These are phyloP conservation scores for Drosophila sordidula DNA, from an alignment of 2,888 invertebrate species.

Conservation along the genomic window DNA sequence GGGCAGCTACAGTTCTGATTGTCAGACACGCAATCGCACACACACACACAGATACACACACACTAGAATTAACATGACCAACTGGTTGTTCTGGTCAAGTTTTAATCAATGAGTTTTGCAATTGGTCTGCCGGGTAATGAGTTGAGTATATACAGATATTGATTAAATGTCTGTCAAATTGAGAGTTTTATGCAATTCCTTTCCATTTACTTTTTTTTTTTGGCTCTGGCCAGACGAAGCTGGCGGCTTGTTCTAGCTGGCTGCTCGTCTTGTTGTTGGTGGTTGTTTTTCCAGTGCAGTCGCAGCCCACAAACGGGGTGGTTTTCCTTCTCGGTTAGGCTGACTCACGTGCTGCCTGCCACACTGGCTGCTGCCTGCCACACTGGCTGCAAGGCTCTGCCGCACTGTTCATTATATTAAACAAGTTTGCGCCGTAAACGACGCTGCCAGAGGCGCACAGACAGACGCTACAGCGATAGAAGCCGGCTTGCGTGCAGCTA, in stretches of 20 bases:
- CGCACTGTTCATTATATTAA: slow-evolving; percentile 78
- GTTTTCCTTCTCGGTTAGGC: slow-evolving; percentile 57
- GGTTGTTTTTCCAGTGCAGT: slow-evolving; percentile 70
- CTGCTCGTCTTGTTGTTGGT: slow-evolving; percentile 39
- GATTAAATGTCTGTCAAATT: slow-evolving; percentile 39
- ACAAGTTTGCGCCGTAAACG: slow-evolving; percentile 79
- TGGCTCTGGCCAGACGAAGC: slow-evolving; percentile 9
- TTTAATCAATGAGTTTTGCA: slow-evolving; percentile 52
- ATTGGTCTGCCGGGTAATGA: slow-evolving; percentile 47
- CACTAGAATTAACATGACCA: slow-evolving; percentile 33
- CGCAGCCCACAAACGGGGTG: slow-evolving; percentile 48
- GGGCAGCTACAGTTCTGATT: slow-evolving; percentile 6
- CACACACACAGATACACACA: not conserved
- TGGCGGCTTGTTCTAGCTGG: slow-evolving; percentile 15
- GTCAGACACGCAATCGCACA: slow-evolving; percentile 10
- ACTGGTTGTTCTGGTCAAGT: slow-evolving; percentile 56
- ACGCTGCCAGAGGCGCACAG: slow-evolving; percentile 65
- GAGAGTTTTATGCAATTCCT: slow-evolving; percentile 37
- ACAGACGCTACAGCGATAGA: slow-evolving; percentile 40
- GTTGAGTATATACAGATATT: slow-evolving; percentile 40
- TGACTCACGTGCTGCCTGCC: slow-evolving; percentile 71
- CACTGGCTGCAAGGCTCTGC: slow-evolving; percentile 46
- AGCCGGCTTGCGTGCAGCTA: slow-evolving; percentile 56
- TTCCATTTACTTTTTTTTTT: slow-evolving; percentile 12
- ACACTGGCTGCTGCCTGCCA: slow-evolving; percentile 26